Base-by-base conservation (phyloP, 92 coral and sea anemone species). In the Siderastrea radians region DNA sequence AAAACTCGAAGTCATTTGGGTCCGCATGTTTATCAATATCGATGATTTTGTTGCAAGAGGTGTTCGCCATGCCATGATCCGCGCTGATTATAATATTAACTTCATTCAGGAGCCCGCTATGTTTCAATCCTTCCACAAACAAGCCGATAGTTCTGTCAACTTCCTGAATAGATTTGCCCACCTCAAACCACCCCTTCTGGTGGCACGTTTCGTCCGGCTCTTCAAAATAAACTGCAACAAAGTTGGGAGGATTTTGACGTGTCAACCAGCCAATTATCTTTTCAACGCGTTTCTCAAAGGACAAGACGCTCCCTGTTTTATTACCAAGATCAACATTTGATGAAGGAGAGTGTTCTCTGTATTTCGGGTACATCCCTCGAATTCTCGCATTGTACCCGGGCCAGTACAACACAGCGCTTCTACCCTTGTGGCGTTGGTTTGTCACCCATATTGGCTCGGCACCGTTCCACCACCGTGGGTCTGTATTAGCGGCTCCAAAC, bases 401-500 rank as follows among this genome's bases (percentile, higher is more conserved):
- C 99, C 99, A 96, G 53, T 92, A 93, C 15, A 93, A 58, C 1
- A 95, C 93, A 5, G 90, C 99, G 76, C 99, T 96, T 61, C 81
- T 79, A 2, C 98, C 98, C 6, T 96, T 94, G 63, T 95, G 96
- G 16, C 91, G 74, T 58, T 96, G 95, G 80, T 96, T 96, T 38
- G 98, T 96, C 51, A 91, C 88, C 99, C 99, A 96, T 50, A 96
- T 68, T 11, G 99, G 99, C 49, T 91, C 95, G 15, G 96, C 98
- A 3, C 92, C 80, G 65, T 91, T 69, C 99, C 99, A 96, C 99
- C 99, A 96, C 15, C 90, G 74, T 0, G 99, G 93, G 58, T 95
- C 95, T 12, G 96, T 86, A 16, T 86, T 91, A 44, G 77, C 86
- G 62, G 85, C 90, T 62, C 93, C 91, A 79, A 95, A 96, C 17